Percentiles rank a stretch among this genome's conserved stretches.
Conservation (phyloP, 2,797 vertebrate species). For the Cyprinella venusta region DNA sequence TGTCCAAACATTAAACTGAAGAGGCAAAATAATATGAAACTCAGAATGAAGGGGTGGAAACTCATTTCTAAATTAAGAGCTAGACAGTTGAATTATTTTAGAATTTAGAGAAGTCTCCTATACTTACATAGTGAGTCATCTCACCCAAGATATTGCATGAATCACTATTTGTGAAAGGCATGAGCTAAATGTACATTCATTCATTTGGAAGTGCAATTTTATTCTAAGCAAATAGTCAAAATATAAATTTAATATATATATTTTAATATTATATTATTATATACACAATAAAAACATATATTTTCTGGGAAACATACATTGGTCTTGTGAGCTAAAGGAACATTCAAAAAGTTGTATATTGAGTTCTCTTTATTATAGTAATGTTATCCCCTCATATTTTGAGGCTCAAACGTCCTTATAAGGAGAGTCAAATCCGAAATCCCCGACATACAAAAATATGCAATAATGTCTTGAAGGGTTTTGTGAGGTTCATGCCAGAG, state of each 20-base stretch:
- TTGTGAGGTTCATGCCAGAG: background rate
- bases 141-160: background rate
- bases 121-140: background rate
- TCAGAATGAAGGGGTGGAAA: background rate
- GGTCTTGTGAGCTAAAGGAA: background rate
- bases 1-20: slow-evolving; percentile 32
- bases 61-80: background rate
- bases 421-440: background rate
- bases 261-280: too few relatives aligned
- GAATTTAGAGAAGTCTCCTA: background rate
- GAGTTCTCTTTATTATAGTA: background rate
- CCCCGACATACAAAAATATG: background rate
- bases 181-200: background rate
- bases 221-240: background rate
- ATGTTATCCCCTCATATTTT: background rate
- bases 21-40: background rate
- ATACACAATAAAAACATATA: too few relatives aligned
- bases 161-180: background rate
- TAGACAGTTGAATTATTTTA: background rate
- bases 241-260: too few relatives aligned
- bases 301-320: background rate
- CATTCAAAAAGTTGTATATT: background rate
- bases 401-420: background rate
- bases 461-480: background rate
- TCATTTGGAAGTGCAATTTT: background rate